Evolutionary conservation across 2,797 vertebrate genomes (phyloP).

Genomic region (Centroberyx gerrardi): DNA sequence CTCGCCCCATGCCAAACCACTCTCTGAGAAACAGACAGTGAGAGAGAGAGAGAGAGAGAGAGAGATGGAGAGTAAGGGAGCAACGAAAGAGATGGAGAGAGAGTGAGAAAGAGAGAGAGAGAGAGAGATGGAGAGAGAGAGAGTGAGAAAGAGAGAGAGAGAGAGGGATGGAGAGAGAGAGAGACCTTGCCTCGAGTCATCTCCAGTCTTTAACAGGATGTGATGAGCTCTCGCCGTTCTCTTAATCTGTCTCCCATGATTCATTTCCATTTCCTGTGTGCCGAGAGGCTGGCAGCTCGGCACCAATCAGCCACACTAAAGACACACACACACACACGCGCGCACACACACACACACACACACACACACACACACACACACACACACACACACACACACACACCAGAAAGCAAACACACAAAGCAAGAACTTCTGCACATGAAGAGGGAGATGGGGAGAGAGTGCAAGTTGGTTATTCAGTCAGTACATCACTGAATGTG

Average conservation of each 20-base stretch:
- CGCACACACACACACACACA: too few relatives aligned
- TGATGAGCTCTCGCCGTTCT: conserved; percentile 94
- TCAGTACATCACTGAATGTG: conserved; percentile 45
- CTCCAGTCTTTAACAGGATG: conserved; percentile 91
- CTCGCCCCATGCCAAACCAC: conserved; percentile 61
- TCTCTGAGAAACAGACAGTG: conserved; percentile 59
- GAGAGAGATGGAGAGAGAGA: conserved; percentile 34
- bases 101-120: too few relatives aligned
- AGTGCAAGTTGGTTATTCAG: conserved; percentile 48
- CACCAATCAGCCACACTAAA: conserved; percentile 59
- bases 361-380: conserved; percentile 39
- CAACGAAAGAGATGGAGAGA: conserved; percentile 38
- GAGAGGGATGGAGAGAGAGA: conserved; percentile 43
- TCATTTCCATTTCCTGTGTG: conserved; percentile 87
- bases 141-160: conserved; percentile 10
- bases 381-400: conserved; percentile 20
- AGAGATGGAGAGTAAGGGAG: conserved; percentile 38
- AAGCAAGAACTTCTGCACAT: conserved; percentile 39
- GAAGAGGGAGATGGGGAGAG: conserved; percentile 33
- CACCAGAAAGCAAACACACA: not conserved
- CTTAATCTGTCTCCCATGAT: conserved; percentile 97
- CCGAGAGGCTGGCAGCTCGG: conserved; percentile 84
- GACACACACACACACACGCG: too few relatives aligned
- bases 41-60: conserved; percentile 41
- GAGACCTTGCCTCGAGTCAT: conserved; percentile 87